Evolutionary conservation across 2,888 invertebrate genomes (phyloP), one percentile per base, ranked within the genome.

Genomic region (Amphipoea oculea): DNA sequence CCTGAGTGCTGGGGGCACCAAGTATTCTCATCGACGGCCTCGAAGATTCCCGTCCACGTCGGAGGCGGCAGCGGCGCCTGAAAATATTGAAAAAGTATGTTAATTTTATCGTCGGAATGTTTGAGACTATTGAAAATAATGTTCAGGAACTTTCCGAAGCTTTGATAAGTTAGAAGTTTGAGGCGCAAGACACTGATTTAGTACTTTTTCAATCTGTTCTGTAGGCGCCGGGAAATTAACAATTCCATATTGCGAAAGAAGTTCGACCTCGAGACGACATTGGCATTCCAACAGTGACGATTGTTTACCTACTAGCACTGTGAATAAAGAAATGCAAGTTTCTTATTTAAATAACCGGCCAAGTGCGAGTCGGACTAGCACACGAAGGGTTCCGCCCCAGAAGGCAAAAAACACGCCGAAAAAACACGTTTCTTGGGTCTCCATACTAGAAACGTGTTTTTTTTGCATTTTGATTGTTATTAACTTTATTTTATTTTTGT

Each of bases 1-100:
- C 93, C 68, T 45, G 94, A 90, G 63, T 91, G 90, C 86, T 97
- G 96, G 0, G 96, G 95, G 78, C 96, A 96, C 91, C 96, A 94
- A 14, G 92, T 92, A 86, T 96, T 95, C 85, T 96, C 96, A 87
- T 96, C 90, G 48, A 94, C 89, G 0, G 96, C 97, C 42, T 96
- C 95, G 83, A 94, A 93, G 69, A 96, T 90, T 4, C 96, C 96
- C 42, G 93, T 91, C 97, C 97, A 97, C 86, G 89, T 88, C 14
- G 95, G 94, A 3, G 96, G 92, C 7, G 96, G 96, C 14, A 96
- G 90, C 17, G 97, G 96, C 17, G 95, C 96, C 97, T 97, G 94
- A 3, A 96, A 95, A 82, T 65, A 71, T 65, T 48, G 79, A 80
- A 76, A 66, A 83, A 80, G 72, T 69, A 75, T 84, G 76, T 74